Evolutionary conservation across 2,888 invertebrate species (phyloP).

Genomic region (Euzetes globulus): DNA sequence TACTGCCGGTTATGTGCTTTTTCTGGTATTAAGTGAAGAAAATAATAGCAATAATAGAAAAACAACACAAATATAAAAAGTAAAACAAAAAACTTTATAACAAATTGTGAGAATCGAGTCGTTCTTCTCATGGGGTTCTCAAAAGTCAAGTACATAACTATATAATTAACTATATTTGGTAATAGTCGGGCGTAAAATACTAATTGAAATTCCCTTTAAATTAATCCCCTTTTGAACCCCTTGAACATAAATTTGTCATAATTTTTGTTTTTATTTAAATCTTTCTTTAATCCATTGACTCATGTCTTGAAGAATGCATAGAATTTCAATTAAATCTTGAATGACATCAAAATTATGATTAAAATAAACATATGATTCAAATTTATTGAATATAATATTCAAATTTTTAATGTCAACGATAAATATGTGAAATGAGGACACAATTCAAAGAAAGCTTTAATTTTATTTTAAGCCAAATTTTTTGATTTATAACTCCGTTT

Average conservation of each 20-base stretch:
- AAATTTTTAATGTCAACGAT: not conserved
- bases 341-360: no score
- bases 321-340: no score
- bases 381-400: not conserved
- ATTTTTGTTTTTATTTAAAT: not conserved
- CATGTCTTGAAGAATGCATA: no score
- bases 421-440: not conserved
- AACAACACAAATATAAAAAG: not conserved
- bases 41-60: not conserved
- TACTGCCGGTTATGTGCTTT: not conserved
- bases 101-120: conserved; percentile 3
- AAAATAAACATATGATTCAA: not conserved
- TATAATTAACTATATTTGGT: not conserved
- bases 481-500: no score
- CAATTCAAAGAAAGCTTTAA: no score
- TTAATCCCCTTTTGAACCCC: not conserved
- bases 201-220: not conserved
- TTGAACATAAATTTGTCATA: not conserved
- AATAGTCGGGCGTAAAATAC: not conserved
- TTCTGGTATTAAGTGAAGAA: not conserved
- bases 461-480: no score
- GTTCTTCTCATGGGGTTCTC: not conserved
- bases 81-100: not conserved
- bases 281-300: not conserved
- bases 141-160: not conserved